phyloP scores from a whole-genome alignment of 2,113 vertebrate species.

The Ceuthmochares aereus region DNA sequence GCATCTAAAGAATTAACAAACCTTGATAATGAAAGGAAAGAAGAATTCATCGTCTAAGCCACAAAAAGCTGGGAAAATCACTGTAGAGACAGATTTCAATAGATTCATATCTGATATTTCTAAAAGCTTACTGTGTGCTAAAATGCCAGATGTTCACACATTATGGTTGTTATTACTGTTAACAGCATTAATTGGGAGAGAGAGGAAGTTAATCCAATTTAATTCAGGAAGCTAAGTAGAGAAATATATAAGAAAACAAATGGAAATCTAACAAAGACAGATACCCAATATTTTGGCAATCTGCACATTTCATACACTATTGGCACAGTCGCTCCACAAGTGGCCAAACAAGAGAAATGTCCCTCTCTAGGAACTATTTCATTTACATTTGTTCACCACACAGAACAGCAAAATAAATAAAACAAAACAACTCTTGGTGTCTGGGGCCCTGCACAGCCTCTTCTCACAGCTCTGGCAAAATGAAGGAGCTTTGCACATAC shows the following conservation, averaged over 20 bases:
- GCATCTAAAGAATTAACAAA: slow-evolving; percentile 73
- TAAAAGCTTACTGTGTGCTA: slow-evolving; percentile 78
- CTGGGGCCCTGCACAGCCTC: neutral
- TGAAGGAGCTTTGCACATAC: rapidly evolving
- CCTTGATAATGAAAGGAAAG: slow-evolving; percentile 69
- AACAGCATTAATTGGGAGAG: slow-evolving; percentile 71
- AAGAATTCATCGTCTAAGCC: slow-evolving; percentile 54
- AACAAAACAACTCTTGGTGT: neutral
- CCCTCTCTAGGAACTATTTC: neutral
- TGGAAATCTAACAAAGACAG: slow-evolving; percentile 4
- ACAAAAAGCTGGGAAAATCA: slow-evolving; percentile 53
- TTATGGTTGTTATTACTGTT: slow-evolving; percentile 81
- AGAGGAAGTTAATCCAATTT: slow-evolving; percentile 71
- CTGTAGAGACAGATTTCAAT: slow-evolving; percentile 76
- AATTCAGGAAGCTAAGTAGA: slow-evolving; percentile 49
- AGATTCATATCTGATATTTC: slow-evolving; percentile 79
- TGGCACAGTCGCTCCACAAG: neutral
- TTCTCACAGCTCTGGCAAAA: neutral
- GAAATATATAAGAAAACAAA: slow-evolving; percentile 50
- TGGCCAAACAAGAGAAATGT: neutral
- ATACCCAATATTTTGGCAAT: neutral
- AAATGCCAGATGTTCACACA: slow-evolving; percentile 84
- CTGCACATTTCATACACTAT: neutral
- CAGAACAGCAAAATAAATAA: neutral
- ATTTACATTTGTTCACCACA: neutral